These are phyloP conservation scores for Coelogynopora nodosa DNA, from an alignment of 2,888 invertebrate species.

Conservation along the genomic window DNA sequence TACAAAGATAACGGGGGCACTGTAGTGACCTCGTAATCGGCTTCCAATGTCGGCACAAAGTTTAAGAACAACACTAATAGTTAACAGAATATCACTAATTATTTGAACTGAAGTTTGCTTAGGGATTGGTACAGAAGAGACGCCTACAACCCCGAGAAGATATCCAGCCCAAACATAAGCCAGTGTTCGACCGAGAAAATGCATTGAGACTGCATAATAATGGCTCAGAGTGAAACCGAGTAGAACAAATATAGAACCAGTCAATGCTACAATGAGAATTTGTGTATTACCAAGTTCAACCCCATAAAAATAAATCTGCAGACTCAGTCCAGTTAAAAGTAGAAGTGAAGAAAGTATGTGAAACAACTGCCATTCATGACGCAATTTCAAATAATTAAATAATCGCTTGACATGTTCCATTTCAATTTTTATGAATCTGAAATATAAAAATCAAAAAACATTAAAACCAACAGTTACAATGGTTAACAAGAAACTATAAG, in stretches of 20 bases:
- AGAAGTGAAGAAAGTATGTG: not conserved
- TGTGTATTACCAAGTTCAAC: not conserved
- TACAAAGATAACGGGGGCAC: not conserved
- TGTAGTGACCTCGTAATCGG: conserved; percentile 2
- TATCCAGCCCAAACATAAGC: conserved; percentile 8
- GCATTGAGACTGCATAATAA: not conserved
- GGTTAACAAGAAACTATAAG: no score
- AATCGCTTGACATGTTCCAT: not conserved
- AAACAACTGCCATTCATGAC: conserved; percentile 8
- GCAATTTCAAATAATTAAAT: not conserved
- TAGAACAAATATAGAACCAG: not conserved
- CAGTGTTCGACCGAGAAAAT: not conserved
- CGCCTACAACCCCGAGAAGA: conserved; percentile 4
- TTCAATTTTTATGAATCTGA: not conserved
- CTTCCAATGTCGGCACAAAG: not conserved
- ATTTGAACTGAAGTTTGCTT: not conserved
- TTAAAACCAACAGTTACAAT: no score
- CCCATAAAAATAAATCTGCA: not conserved
- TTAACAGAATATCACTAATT: not conserved
- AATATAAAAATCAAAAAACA: not conserved
- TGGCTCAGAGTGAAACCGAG: not conserved
- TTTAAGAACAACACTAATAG: not conserved
- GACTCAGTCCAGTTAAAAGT: not conserved
- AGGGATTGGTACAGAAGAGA: not conserved
- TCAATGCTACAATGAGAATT: not conserved